Conservation (phyloP, 2,797 vertebrate species). For the Corythornis leucogaster region DNA sequence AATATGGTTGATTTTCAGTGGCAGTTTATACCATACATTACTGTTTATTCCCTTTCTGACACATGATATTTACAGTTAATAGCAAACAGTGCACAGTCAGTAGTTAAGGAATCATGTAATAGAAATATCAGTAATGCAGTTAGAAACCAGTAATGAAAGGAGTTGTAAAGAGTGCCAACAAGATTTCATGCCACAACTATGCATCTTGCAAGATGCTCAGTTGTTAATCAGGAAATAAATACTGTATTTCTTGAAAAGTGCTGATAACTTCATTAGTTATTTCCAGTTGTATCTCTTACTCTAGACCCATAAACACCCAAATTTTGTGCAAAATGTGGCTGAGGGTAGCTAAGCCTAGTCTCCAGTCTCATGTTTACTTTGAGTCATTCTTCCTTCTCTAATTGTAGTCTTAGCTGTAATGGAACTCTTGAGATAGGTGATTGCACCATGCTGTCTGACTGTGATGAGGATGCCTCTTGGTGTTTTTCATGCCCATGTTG, state of each 20-base stretch:
- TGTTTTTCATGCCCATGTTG: not conserved
- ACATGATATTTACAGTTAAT: not conserved
- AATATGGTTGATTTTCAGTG: not conserved
- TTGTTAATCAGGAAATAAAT: not conserved
- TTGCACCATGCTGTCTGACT: not conserved
- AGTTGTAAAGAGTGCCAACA: not conserved
- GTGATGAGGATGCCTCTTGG: not conserved
- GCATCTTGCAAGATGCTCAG: not conserved
- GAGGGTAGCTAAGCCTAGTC: not conserved
- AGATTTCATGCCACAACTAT: not conserved
- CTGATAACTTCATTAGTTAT: not conserved
- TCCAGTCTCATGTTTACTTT: not conserved
- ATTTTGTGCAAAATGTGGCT: not conserved
- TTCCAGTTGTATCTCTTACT: not conserved
- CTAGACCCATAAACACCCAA: not conserved
- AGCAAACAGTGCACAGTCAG: not conserved
- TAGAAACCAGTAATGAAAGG: not conserved
- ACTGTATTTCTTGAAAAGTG: not conserved
- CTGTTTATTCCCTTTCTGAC: constrained; percentile 8
- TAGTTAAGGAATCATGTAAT: not conserved
- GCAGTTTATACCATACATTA: not conserved
- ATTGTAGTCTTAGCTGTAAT: not conserved
- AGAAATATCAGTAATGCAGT: not conserved
- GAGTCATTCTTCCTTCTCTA: not conserved
- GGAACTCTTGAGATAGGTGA: not conserved